A percentile compares a stretch with the other conserved stretches of the same genome.
These are phyloP conservation scores for Potamilus streckersoni DNA, from an alignment of 1,140 invertebrate genomes.

Conservation along the genomic window DNA sequence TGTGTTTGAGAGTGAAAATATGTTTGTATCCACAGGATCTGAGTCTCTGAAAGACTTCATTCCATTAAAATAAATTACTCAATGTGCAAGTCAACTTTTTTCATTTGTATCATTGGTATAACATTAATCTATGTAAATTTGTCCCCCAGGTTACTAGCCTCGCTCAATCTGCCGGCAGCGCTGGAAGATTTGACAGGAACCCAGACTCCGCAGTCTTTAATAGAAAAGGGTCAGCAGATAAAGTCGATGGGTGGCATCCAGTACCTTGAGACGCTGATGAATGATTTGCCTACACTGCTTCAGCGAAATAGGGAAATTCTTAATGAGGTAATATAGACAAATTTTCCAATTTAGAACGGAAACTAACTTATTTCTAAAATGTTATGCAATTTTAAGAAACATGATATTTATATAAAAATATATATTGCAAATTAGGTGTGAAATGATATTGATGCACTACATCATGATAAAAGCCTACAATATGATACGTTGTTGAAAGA, in stretches of 20 bases:
- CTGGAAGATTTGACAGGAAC: constrained; percentile 86
- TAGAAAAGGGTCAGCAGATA: constrained; percentile 82
- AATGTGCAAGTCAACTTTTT: neutral
- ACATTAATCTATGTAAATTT: neutral
- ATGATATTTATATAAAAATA: neutral
- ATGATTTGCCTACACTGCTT: constrained; percentile 90
- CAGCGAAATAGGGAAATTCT: constrained; percentile 95
- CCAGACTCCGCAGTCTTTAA: constrained; percentile 87
- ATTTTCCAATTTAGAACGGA: neutral
- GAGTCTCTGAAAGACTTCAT: neutral
- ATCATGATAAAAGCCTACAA: neutral
- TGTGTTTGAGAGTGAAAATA: neutral
- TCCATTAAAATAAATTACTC: neutral
- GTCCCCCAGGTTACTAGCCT: constrained; percentile 82
- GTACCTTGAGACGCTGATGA: constrained; percentile 72
- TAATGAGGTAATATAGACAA: constrained; percentile 78
- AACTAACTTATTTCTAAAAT: neutral
- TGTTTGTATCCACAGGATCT: neutral
- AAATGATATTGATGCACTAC: neutral
- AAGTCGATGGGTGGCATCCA: constrained; percentile 66
- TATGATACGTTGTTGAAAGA: too few species aligned
- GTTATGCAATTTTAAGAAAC: neutral
- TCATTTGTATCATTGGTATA: neutral
- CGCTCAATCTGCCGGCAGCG: constrained; percentile 96
- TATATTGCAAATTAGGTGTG: neutral